phyloP scores from a whole-genome alignment of 2,888 invertebrate genomes.

The Caenorhabditis macrosperma region DNA sequence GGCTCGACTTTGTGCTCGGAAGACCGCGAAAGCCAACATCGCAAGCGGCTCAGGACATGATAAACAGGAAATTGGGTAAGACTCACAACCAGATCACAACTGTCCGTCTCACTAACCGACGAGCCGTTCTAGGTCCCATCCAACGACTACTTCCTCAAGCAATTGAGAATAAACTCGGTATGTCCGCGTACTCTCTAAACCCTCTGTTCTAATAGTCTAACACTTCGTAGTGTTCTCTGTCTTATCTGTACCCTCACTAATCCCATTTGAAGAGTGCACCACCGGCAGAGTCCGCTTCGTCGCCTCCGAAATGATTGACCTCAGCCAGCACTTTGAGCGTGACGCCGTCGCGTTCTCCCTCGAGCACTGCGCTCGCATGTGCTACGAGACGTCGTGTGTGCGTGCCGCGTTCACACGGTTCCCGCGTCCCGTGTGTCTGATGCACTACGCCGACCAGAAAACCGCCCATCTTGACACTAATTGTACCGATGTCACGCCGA shows the following conservation, averaged over 20 bases:
- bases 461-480: conserved; percentile 54
- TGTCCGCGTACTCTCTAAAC: conserved; percentile 44
- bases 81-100: neutral
- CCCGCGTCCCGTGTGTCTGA: conserved; percentile 78
- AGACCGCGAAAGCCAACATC: conserved; percentile 57
- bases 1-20: conserved; percentile 67
- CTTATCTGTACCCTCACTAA: conserved; percentile 32
- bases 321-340: conserved; percentile 73
- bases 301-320: conserved; percentile 70
- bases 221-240: neutral
- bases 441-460: conserved; percentile 67
- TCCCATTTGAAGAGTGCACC: conserved; percentile 64
- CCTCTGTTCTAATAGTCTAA: conserved; percentile 31
- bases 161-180: conserved; percentile 61
- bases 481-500: conserved; percentile 50
- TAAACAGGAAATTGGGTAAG: conserved; percentile 61
- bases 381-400: conserved; percentile 73
- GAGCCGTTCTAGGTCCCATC: conserved; percentile 50
- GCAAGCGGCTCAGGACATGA: conserved; percentile 60
- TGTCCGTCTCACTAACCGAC: neutral
- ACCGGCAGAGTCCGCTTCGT: conserved; percentile 70
- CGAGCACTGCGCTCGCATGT: conserved; percentile 76
- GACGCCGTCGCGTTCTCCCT: conserved; percentile 75
- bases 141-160: conserved; percentile 59
- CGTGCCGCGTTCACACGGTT: conserved; percentile 78